Evolutionary conservation across 1,140 invertebrate species (phyloP), one percentile per base, ranked within the genome.

Genomic region (Drosophila ercepeae): DNA sequence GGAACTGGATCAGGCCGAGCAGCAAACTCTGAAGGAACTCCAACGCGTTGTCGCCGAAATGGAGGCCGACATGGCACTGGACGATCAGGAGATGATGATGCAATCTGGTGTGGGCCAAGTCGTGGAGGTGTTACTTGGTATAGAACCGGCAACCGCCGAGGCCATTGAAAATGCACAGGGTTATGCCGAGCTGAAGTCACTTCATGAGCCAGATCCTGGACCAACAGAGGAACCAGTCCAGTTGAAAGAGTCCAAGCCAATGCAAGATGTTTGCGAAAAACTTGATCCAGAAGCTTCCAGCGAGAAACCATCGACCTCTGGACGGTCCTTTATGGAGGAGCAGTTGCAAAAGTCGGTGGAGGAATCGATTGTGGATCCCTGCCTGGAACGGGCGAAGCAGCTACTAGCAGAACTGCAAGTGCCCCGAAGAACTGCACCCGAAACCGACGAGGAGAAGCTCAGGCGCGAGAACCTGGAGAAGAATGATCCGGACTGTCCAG

Each of bases 1-100:
- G 14, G 57, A 55, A 6, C 16, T 79, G 2, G 50, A 58, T 2
- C 18, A 1, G 16, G 76, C 51, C 4, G 82, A 86, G 39, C 29
- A 57, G 19, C 44, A 81, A 19, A 77, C 82, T 1, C 63, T 86
- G 0, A 48, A 41, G 4, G 82, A 73, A 19, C 59, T 86, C 13
- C 82, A 88, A 45, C 82, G 63, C 1, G 77, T 78, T 1, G 82
- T 86, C 5, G 81, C 82, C 19, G 82, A 88, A 64, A 86, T 86
- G 81, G 82, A 86, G 48, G 81, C 53, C 4, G 76, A 84, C 23
- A 45, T 84, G 14, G 67, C 45, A 1, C 1, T 72, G 7, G 55
- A 75, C 18, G 53, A 67, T 1, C 6, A 58, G 19, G 48, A 75
- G 14, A 32, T 14, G 2, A 14, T 16, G n/a, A 39, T 13, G 5